Evolutionary conservation across 2,113 vertebrate species (phyloP).

Genomic region (Corythornis vintsioides): DNA sequence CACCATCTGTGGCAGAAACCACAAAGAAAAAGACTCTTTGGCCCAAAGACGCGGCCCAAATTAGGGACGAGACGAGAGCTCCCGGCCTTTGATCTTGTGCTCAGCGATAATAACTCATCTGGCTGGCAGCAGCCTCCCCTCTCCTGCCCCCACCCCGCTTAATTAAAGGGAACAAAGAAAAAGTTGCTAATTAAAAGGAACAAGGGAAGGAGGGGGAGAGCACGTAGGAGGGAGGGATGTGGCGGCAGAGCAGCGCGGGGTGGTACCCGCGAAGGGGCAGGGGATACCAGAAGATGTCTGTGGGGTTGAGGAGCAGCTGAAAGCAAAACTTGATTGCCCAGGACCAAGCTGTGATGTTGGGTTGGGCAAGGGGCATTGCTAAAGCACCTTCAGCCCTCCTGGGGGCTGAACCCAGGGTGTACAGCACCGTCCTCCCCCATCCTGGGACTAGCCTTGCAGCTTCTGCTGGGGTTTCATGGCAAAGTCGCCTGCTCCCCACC

Average conservation of each 20-base stretch:
- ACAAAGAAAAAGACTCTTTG: neutral
- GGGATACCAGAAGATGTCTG: neutral
- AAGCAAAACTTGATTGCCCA: neutral
- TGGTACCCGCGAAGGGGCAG: fast-evolving
- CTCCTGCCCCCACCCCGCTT: slow-evolving; percentile 6
- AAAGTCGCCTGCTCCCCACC: neutral
- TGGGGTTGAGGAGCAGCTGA: neutral
- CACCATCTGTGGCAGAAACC: neutral
- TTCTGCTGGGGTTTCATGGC: neutral
- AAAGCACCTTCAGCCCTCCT: neutral
- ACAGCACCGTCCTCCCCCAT: fast-evolving
- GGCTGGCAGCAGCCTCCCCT: slow-evolving; percentile 32
- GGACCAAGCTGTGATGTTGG: neutral
- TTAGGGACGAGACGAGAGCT: neutral
- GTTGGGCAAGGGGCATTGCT: neutral
- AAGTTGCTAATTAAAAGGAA: slow-evolving; percentile 66
- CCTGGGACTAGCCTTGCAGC: fast-evolving
- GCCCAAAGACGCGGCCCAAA: slow-evolving; percentile 1
- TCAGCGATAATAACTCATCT: slow-evolving; percentile 21
- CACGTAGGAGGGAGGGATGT: neutral
- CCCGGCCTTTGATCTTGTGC: slow-evolving; percentile 31
- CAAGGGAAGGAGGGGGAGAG: neutral
- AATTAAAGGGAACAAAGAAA: slow-evolving; percentile 67
- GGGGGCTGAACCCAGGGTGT: neutral
- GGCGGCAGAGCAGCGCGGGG: neutral